A percentile compares a stretch with the other conserved stretches of the same genome.
phyloP scores from a whole-genome alignment of 1,140 invertebrate genomes.

The Drosophila kepulauana region DNA sequence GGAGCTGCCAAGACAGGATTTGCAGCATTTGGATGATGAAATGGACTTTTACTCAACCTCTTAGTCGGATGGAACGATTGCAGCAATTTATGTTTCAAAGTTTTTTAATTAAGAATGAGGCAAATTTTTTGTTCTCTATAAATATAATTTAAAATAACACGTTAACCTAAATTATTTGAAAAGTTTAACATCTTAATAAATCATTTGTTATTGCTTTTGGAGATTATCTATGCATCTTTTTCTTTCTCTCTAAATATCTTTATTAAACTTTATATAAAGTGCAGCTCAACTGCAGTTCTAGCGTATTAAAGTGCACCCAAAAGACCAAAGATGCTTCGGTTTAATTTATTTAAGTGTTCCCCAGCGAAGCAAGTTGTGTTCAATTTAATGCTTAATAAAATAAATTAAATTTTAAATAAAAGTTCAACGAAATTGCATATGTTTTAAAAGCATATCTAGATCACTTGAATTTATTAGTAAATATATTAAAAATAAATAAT shows the following conservation, averaged over 20 bases:
- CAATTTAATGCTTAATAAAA: not conserved
- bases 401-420: not conserved
- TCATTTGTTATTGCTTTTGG: no score
- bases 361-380: not conserved
- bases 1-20: not conserved
- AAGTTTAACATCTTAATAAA: no score
- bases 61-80: not conserved
- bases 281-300: not conserved
- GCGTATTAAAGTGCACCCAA: not conserved
- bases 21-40: not conserved
- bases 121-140: no score
- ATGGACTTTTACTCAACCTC: not conserved
- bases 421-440: no score
- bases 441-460: no score
- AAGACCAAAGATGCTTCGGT: not conserved
- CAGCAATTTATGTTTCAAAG: no score
- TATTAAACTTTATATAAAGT: not conserved
- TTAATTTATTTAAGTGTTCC: not conserved
- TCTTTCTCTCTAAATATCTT: not conserved
- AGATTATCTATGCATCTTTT: no score
- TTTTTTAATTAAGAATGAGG: no score
- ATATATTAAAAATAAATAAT: no score
- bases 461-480: no score
- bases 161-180: no score
- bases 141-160: no score